phyloP scores from a whole-genome alignment of 2,797 vertebrate species.

The Gallinago nigripennis region DNA sequence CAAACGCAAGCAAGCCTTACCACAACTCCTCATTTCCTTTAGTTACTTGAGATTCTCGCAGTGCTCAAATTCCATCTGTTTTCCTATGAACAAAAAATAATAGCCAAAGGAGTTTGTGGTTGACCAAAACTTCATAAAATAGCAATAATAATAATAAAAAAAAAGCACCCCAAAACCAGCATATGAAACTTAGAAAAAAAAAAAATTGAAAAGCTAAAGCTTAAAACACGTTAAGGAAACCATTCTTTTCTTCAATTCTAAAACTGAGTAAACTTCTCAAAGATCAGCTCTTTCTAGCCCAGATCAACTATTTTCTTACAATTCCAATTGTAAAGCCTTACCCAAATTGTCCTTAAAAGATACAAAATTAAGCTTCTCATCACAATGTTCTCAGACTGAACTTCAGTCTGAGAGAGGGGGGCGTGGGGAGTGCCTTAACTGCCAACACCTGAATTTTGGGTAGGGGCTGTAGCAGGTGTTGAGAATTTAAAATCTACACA shows the following conservation, averaged over 20 bases:
- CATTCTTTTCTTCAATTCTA: background rate
- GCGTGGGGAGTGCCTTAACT: background rate
- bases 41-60: background rate
- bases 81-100: background rate
- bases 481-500: background rate
- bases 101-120: background rate
- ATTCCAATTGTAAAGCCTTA: background rate
- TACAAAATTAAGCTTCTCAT: background rate
- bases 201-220: background rate
- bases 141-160: background rate
- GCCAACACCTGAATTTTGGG: background rate
- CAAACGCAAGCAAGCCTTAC: background rate
- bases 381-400: background rate
- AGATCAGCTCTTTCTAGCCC: too few species aligned
- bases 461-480: background rate
- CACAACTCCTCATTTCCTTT: background rate
- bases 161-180: background rate
- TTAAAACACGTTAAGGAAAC: background rate
- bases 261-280: background rate
- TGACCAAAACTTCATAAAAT: background rate
- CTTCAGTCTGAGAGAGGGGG: fast-evolving
- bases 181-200: background rate
- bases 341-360: background rate
- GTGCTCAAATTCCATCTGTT: background rate
- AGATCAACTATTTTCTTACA: background rate